Conservation (phyloP, 2,797 vertebrate genomes). For the Melopsittacus undulatus region DNA sequence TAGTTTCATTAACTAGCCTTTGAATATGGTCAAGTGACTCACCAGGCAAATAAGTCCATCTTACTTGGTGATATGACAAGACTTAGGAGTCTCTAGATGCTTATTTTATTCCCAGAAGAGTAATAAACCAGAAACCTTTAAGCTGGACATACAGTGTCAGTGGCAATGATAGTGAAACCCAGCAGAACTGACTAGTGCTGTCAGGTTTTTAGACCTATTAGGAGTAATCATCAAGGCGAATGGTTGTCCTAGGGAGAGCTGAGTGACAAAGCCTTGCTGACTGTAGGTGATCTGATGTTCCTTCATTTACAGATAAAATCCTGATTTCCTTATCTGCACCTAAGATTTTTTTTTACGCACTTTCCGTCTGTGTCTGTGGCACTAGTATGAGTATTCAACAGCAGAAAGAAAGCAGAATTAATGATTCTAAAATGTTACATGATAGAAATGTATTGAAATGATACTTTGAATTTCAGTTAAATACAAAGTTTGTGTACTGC, state of each 20-base stretch:
- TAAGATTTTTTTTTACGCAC: neutral
- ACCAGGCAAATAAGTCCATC: neutral
- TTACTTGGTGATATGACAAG: neutral
- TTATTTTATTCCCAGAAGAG: neutral
- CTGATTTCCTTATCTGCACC: neutral
- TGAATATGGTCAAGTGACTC: neutral
- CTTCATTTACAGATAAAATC: neutral
- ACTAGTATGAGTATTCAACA: neutral
- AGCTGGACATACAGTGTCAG: neutral
- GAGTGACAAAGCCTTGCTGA: neutral
- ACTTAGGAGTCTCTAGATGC: neutral
- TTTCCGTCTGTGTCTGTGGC: neutral
- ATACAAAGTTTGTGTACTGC: neutral
- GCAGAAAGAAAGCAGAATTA: neutral
- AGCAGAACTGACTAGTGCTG: neutral
- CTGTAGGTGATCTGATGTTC: neutral
- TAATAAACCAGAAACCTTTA: neutral
- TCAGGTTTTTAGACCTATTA: neutral
- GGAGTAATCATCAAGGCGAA: neutral
- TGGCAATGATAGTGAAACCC: neutral
- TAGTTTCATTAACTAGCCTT: neutral
- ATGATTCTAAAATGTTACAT: neutral
- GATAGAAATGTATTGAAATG: neutral
- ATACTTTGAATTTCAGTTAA: neutral
- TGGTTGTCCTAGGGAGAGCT: neutral